These are phyloP conservation scores for Syngnathoides biaculeatus DNA, from an alignment of 2,113 vertebrate species.

Conservation along the genomic window DNA sequence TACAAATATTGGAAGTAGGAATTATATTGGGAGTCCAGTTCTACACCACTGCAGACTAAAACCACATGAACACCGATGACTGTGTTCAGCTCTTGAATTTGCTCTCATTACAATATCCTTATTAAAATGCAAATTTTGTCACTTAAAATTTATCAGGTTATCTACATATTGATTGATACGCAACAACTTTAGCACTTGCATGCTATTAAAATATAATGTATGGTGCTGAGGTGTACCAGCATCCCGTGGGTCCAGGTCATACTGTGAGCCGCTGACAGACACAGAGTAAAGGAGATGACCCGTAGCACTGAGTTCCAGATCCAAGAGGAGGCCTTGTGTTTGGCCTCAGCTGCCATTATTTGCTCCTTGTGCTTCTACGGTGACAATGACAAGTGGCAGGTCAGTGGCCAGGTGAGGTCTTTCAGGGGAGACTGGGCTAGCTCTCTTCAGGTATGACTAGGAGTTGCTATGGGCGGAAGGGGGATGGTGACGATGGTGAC, in stretches of 20 bases:
- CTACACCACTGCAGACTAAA: not conserved
- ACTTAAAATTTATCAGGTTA: constrained; percentile 6
- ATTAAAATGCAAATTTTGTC: constrained; percentile 26
- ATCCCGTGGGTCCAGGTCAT: constrained; percentile 61
- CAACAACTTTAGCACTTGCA: not conserved
- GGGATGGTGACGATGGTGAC: not conserved
- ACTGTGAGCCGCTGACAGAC: constrained; percentile 52
- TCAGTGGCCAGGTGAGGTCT: constrained; percentile 35
- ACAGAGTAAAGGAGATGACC: constrained; percentile 57
- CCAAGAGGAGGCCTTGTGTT: constrained; percentile 44
- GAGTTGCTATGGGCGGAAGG: not conserved
- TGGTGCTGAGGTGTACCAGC: constrained; percentile 51
- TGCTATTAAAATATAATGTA: constrained; percentile 10
- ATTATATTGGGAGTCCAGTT: not conserved
- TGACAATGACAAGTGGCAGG: constrained; percentile 40
- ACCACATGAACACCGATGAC: not conserved
- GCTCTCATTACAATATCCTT: not conserved
- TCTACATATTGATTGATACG: constrained; percentile 8
- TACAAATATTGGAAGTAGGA: not conserved
- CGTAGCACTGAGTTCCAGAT: constrained; percentile 64
- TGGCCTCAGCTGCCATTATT: constrained; percentile 34
- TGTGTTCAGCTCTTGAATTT: not conserved
- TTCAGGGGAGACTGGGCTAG: not conserved
- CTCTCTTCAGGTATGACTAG: not conserved
- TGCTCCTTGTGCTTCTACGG: constrained; percentile 51